Base-by-base conservation (phyloP, 2,888 invertebrate genomes). In the Eupelmus urozonus region DNA sequence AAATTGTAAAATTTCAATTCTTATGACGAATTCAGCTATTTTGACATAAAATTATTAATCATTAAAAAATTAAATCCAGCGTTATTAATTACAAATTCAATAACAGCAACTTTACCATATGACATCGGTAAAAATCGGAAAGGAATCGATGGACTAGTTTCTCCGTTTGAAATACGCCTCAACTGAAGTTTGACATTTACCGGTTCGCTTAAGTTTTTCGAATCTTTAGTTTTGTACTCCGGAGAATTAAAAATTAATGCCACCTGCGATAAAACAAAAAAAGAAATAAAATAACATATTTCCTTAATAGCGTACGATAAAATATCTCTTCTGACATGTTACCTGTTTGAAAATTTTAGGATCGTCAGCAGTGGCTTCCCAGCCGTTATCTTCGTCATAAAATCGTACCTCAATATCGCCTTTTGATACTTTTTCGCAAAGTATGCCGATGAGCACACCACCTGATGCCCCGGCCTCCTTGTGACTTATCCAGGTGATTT, bases 171-270 rank as follows among this genome's bases (percentile, higher is more conserved):
- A 45, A 95, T 95, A 84, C 97, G 92, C 88, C 93, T 92, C 82
- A 98, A 91, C 88, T 97, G 97, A 82, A 98, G 94, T 84, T 92
- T 93, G n/a, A 96, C 96, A 87, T 94, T 93, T 25, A 96, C 94
- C 27, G 96, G 94, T 66, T 94, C 93, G 9, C 93, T 91, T 76
- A 51, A 9, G 23, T 74, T 42, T 65, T 57, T 57, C 57, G 93
- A 16, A 20, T 16, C 4, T 49, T 49, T 53, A 3, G 53, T 91
- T 78, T 92, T 92, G 90, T 96, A 97, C 49, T 93, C 91, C 13
- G 97, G 97, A 76, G 96, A 94, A 87, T 93, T 92, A 91, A 97
- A 96, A 84, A 93, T 92, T 85, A 97, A 96, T 82, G 96, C 97
- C 79, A 94, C 93, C 88, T 88, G 79, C 59, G 80, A 63, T 4